Conservation (phyloP, 2,888 invertebrate species). For the Invenusta paracnida region DNA sequence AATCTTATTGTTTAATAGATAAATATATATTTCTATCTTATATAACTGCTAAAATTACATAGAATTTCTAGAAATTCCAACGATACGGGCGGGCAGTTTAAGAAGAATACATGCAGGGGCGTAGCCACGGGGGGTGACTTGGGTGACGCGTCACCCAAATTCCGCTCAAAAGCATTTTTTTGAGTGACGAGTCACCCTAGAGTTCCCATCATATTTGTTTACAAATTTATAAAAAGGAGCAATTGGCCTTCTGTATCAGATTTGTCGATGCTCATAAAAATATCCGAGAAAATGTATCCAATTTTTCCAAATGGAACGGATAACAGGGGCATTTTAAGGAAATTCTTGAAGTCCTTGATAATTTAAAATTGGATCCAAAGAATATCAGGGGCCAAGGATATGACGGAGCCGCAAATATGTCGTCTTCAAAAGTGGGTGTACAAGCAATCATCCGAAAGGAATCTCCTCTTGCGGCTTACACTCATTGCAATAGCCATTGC, state of each 20-base stretch:
- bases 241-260: background rate
- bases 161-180: slow-evolving; percentile 8
- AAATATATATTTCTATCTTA: no score
- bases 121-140: slow-evolving; percentile 10
- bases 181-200: slow-evolving; percentile 22
- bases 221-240: background rate
- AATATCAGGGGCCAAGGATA: slow-evolving; percentile 34
- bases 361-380: background rate
- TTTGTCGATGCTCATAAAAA: no score
- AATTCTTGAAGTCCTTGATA: background rate
- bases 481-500: slow-evolving; percentile 21
- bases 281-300: no score
- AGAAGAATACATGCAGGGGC: background rate
- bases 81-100: background rate
- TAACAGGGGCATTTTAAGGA: background rate
- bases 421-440: background rate
- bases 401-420: slow-evolving; percentile 38
- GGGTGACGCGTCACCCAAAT: slow-evolving; percentile 13
- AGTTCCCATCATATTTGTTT: slow-evolving; percentile 18
- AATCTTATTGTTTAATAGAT: no score
- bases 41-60: no score
- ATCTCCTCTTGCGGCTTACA: slow-evolving; percentile 28
- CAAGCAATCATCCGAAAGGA: background rate
- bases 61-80: no score
- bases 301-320: no score